A percentile compares a stretch with the other conserved stretches of the same genome.
Conservation (phyloP, 2,113 vertebrate species). For the Oncorhynchus tshawytscha region DNA sequence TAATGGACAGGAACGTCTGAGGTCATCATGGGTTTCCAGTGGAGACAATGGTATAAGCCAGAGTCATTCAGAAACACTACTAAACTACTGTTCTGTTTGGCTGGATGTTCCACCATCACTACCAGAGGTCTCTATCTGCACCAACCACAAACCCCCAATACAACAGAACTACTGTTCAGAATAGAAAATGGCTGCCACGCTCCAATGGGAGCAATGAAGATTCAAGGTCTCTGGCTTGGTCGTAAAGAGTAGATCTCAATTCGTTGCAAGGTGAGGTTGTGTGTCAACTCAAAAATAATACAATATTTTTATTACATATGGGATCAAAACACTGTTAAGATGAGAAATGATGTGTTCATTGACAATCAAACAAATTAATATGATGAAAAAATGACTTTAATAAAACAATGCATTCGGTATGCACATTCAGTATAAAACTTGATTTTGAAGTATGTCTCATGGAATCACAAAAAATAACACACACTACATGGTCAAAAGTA, state of each 20-base stretch:
- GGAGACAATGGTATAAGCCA: slow-evolving; percentile 60
- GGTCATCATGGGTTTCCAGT: slow-evolving; percentile 47
- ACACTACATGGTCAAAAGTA: no score
- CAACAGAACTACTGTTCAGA: slow-evolving; percentile 6
- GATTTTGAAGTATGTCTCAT: slow-evolving; percentile 4
- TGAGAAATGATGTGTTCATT: neutral
- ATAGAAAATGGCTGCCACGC: slow-evolving; percentile 31
- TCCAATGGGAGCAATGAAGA: slow-evolving; percentile 40
- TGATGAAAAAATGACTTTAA: slow-evolving; percentile 54
- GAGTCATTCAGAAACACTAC: slow-evolving; percentile 40
- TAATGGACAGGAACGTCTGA: slow-evolving; percentile 9
- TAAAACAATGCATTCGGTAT: slow-evolving; percentile 30
- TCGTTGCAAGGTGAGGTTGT: slow-evolving; percentile 26
- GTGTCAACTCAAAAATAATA: no score
- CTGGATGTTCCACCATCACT: slow-evolving; percentile 53
- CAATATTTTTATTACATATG: no score
- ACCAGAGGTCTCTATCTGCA: slow-evolving; percentile 53
- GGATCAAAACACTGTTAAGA: slow-evolving; percentile 1
- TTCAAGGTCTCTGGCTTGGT: slow-evolving; percentile 53
- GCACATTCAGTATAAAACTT: slow-evolving; percentile 2
- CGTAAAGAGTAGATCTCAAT: slow-evolving; percentile 40
- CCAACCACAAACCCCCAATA: slow-evolving; percentile 54
- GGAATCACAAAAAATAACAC: slow-evolving; percentile 1
- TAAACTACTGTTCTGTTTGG: slow-evolving; percentile 57
- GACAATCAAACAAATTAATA: slow-evolving; percentile 15